Percentiles rank a stretch among this genome's conserved stretches.
Conservation (phyloP, 1,140 invertebrate genomes). For the Arion vulgaris region DNA sequence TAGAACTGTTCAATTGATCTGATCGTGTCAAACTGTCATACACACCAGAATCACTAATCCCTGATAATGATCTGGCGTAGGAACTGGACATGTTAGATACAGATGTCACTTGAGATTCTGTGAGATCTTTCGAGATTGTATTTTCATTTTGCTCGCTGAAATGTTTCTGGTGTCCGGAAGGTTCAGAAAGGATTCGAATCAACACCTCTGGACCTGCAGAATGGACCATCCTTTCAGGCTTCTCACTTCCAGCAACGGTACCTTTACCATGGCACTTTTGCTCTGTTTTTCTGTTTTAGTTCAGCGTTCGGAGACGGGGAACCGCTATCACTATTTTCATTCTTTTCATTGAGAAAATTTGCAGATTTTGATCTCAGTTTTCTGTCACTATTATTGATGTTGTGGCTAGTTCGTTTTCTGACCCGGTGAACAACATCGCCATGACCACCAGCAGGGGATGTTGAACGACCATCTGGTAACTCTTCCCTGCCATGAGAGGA, state of each 20-base stretch:
- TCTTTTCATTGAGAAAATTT: slow-evolving; percentile 21
- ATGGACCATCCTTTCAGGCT: neutral
- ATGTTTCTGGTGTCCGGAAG: neutral
- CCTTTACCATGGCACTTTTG: neutral
- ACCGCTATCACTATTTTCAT: neutral
- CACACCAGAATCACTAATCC: slow-evolving; percentile 17
- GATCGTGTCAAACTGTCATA: slow-evolving; percentile 24
- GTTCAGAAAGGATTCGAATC: neutral
- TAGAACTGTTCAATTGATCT: slow-evolving; percentile 14
- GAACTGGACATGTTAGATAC: neutral
- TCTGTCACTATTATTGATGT: slow-evolving; percentile 11
- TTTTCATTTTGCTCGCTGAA: neutral
- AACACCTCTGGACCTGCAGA: slow-evolving; percentile 18
- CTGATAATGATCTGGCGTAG: slow-evolving; percentile 24
- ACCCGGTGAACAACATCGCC: neutral
- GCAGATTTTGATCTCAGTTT: slow-evolving; percentile 41
- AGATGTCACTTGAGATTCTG: neutral
- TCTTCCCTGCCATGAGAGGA: slow-evolving; percentile 35
- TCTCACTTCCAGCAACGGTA: neutral
- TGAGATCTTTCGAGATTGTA: neutral
- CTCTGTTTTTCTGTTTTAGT: neutral
- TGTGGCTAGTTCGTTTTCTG: neutral
- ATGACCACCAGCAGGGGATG: neutral
- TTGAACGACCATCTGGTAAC: slow-evolving; percentile 12
- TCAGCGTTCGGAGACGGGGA: neutral